Evolutionary conservation across 2,888 invertebrate species (phyloP), one percentile per base, ranked within the genome.

Genomic region (Blomia tropicalis): DNA sequence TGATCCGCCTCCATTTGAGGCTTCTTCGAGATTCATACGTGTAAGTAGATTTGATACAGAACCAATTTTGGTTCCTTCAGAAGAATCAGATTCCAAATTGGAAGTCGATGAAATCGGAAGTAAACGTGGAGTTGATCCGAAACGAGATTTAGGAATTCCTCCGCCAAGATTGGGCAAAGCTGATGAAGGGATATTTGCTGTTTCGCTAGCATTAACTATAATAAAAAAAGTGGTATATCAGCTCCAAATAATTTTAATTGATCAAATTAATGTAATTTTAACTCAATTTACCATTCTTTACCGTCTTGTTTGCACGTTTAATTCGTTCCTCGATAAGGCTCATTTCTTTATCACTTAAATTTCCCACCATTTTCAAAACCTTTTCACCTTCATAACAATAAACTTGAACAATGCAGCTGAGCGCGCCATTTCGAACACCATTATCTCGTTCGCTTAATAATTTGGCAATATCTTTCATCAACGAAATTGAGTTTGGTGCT

Each of bases 391-490:
- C 84, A 32, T 90, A 78, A 74, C 84, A 84, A 75, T 88, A 93
- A 0, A 87, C 92, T 68, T 85, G 83, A 0, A 93, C 86, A 61
- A 93, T 82, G 70, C 89, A 87, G 77, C 95, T 96, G 59, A 98
- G 79, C 0, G 96, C 93, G 0, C 93, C 92, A 72, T 88, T 93
- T 54, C 98, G 80, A 44, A 98, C 96, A 1, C 86, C 83, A 75
- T 92, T 93, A 74, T 98, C 96, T 29, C 93, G 78, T 76, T 98
- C 95, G 0, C 90, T 86, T 71, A 98, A 95, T 73, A 93, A 92
- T 44, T 85, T 83, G 0, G 93, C 93, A 22, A 98, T 82, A 75
- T 90, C 87, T 72, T 87, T 87, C 2, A 96, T 75, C 56, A 22
- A 14, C 0, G 92, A 85, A 1, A 80, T 82, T 29, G 81, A 79